Base-by-base conservation (phyloP, 2,888 invertebrate genomes). In the Osedax frankpressi region DNA sequence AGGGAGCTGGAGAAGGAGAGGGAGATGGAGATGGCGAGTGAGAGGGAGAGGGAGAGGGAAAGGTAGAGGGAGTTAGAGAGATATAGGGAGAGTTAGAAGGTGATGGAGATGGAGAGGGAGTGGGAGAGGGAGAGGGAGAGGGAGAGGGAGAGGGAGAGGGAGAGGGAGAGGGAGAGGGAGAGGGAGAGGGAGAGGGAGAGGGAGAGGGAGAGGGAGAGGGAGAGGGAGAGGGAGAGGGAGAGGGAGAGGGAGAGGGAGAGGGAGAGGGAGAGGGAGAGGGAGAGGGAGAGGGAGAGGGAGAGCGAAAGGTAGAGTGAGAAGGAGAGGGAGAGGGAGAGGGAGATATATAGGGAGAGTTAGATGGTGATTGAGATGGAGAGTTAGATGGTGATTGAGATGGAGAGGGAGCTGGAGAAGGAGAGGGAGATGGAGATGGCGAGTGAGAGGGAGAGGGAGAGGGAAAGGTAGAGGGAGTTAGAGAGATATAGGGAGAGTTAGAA, bases 151-250 rank as follows among this genome's bases (percentile, higher is more conserved):
- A 62, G 62, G 6, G 1, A 1, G 69, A 1, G 69, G 28, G 69
- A 11, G 69, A 69, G 1, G 28, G 1, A 69, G 69, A 11, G 69
- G 26, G 69, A 69, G 69, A 1, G 69, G 1, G 69, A 26, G 28
- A 1, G 1, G 28, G 69, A 11, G 69, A 69, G 69, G 24, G 69
- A 69, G 69, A 11, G 69, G 28, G 69, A 69, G 69, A 68, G 69
- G 3, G 69, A 68, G 69, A 68, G 69, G 28, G 69, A 28, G 69
- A 68, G 69, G 28, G 69, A 68, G 69, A 28, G 69, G 28, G 69
- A 68, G 69, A 68, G 69, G 3, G 69, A 68, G 69, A 44, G 69
- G 28, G 69, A 28, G 69, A 68, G 69, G 28, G 69, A 68, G 69
- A 28, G 69, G 28, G 69, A 68, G 69, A 68, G 69, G 28, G 69